Evolutionary conservation across 2,113 vertebrate genomes (phyloP).

Genomic region (Chlorocebus sabaeus): DNA sequence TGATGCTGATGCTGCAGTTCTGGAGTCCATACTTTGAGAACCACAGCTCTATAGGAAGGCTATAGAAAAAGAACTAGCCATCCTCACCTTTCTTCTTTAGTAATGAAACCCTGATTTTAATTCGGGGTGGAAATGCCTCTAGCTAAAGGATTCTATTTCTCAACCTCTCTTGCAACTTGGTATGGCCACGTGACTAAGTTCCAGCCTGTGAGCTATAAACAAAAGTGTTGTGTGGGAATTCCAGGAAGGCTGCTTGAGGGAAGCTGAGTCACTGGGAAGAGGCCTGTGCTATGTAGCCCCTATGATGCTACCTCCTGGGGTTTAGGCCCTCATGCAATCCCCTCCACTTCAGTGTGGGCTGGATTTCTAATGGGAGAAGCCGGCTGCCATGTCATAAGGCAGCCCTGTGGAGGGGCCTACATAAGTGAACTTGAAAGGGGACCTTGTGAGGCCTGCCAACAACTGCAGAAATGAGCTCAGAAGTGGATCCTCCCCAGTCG

Average conservation of each 20-base stretch:
- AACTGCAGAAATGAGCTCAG: background rate
- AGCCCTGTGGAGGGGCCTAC: background rate
- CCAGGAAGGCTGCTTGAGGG: background rate
- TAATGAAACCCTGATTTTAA: background rate
- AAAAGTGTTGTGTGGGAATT: background rate
- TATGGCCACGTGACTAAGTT: background rate
- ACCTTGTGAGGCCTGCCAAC: background rate
- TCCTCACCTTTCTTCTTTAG: background rate
- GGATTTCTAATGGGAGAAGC: background rate
- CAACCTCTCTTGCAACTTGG: background rate
- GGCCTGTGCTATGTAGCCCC: background rate
- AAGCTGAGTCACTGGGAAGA: background rate
- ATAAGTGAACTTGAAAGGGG: background rate
- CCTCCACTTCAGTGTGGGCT: background rate
- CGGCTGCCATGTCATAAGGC: background rate
- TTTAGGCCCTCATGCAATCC: background rate
- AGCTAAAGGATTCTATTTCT: background rate
- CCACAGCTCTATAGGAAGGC: background rate
- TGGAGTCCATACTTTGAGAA: constrained; percentile 1
- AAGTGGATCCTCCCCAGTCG: background rate
- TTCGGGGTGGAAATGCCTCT: background rate
- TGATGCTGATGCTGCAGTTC: background rate
- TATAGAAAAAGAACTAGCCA: background rate
- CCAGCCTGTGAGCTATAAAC: background rate
- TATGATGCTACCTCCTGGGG: background rate